These are phyloP conservation scores for Plagodis pulveraria DNA, from an alignment of 2,888 invertebrate species.

Conservation along the genomic window DNA sequence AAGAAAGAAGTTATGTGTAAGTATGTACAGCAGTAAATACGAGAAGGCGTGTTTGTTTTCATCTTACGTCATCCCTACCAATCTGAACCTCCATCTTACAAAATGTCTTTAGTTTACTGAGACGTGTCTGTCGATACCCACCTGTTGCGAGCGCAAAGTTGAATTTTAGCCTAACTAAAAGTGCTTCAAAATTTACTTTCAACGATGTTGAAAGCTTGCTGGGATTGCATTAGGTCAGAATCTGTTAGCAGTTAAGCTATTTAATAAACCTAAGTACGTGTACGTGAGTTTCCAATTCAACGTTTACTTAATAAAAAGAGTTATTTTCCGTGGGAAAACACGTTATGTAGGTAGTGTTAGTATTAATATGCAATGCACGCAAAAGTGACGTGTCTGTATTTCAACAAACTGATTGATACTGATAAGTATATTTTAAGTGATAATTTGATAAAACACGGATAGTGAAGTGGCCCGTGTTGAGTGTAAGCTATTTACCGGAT, in stretches of 20 bases:
- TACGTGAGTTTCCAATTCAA: conserved; percentile 6
- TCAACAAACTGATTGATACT: too few species aligned
- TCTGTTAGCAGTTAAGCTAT: conserved; percentile 14
- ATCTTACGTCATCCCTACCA: conserved; percentile 69
- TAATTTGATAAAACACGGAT: too few species aligned
- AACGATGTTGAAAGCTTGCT: conserved; percentile 74
- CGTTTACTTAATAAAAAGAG: not conserved
- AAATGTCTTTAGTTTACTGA: conserved; percentile 46
- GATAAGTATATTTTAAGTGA: too few species aligned
- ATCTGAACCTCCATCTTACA: conserved; percentile 51
- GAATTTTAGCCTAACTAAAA: conserved; percentile 32
- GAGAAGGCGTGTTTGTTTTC: conserved; percentile 68
- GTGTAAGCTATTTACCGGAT: too few species aligned
- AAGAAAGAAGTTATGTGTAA: too few species aligned
- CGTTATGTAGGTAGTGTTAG: conserved; percentile 5
- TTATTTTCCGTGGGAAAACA: conserved; percentile 14
- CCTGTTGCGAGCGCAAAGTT: conserved; percentile 40
- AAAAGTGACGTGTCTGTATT: not conserved
- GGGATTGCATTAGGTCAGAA: conserved; percentile 61
- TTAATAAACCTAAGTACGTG: not conserved
- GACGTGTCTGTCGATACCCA: conserved; percentile 48
- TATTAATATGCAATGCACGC: not conserved
- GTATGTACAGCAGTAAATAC: not conserved
- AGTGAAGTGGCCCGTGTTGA: too few species aligned
- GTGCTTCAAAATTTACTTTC: conserved; percentile 45